A percentile compares a stretch with the other conserved stretches of the same genome.
phyloP scores from a whole-genome alignment of 2,113 vertebrate genomes.

The Micronycteris hirsuta region DNA sequence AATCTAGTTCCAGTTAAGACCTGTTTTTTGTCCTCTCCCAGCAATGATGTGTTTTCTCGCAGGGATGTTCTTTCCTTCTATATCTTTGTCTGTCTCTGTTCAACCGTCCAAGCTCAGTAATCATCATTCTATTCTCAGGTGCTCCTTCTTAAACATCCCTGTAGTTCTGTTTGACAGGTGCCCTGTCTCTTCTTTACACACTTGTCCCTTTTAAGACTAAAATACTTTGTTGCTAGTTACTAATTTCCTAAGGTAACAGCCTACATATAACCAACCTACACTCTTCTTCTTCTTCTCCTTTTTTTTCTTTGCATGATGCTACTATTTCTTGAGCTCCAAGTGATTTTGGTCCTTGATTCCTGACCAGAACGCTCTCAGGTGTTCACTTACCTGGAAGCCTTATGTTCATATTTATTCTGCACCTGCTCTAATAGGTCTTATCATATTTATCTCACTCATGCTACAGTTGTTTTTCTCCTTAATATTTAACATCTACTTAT shows the following conservation, averaged over 20 bases:
- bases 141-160: neutral
- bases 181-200: neutral
- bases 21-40: neutral
- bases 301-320: neutral
- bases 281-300: neutral
- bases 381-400: neutral
- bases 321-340: neutral
- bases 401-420: neutral
- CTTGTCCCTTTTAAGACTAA: neutral
- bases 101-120: neutral
- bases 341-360: neutral
- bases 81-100: neutral
- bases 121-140: neutral
- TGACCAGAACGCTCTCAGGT: neutral
- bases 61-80: neutral
- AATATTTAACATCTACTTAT: neutral
- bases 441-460: neutral
- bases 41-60: neutral
- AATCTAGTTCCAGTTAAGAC: neutral
- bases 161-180: neutral
- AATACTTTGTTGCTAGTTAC: neutral
- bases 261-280: neutral
- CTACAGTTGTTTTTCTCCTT: neutral
- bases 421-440: neutral
- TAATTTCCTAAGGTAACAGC: neutral